Percentiles rank a stretch among this genome's conserved stretches.
Conservation (phyloP, 1,140 invertebrate genomes). For the Battus philenor region DNA sequence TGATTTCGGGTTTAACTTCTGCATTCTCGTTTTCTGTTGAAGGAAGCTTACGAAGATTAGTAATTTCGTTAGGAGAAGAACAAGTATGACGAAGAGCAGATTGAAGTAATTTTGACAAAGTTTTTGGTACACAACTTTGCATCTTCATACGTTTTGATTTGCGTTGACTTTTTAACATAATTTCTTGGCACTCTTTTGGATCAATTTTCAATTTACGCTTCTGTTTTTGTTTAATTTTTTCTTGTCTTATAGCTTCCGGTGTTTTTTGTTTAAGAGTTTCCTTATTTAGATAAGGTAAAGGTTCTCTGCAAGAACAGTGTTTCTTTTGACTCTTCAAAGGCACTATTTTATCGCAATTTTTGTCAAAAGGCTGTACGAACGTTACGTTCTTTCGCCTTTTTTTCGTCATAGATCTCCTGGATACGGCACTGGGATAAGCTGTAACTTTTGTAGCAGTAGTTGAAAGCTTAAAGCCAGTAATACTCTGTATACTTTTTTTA, state of each 20-base stretch:
- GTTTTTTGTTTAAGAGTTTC: no score
- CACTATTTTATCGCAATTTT: no score
- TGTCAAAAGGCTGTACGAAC: neutral
- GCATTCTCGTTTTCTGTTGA: neutral
- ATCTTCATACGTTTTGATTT: neutral
- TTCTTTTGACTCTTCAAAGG: no score
- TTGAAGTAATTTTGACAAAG: slow-evolving; percentile 1
- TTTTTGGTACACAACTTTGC: slow-evolving; percentile 3
- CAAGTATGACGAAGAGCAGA: slow-evolving; percentile 5
- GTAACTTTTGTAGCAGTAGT: neutral
- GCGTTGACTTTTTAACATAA: neutral
- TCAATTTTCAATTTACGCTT: no score
- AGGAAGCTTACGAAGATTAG: neutral
- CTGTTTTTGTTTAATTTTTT: no score
- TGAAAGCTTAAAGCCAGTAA: neutral
- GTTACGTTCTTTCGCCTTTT: slow-evolving; percentile 12
- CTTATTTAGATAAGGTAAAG: no score
- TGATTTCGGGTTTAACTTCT: neutral
- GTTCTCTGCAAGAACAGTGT: no score
- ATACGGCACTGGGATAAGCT: slow-evolving; percentile 2
- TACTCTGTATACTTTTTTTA: no score
- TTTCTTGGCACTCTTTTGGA: neutral
- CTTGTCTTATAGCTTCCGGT: no score
- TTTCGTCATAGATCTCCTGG: neutral
- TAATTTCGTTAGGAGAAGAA: neutral